Evolutionary conservation across 2,888 invertebrate genomes (phyloP).

Genomic region (Acleris literana): DNA sequence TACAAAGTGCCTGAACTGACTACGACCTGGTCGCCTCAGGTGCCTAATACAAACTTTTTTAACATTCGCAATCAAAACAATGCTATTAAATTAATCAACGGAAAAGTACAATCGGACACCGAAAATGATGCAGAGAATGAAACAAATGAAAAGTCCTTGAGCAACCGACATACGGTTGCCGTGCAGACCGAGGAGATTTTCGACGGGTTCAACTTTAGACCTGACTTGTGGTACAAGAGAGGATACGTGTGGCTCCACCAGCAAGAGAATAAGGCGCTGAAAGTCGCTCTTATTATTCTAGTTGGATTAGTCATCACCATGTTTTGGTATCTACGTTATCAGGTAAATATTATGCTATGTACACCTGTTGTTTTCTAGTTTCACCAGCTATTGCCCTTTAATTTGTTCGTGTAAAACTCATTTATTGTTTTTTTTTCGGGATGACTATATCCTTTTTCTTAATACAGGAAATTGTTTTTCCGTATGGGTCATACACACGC

Average conservation of each 20-base stretch:
- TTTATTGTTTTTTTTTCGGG: no score
- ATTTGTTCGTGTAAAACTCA: no score
- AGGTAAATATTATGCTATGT: constrained; percentile 72
- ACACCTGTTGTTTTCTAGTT: neutral
- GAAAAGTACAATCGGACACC: constrained; percentile 62
- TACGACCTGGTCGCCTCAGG: constrained; percentile 71
- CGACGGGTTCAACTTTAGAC: constrained; percentile 68
- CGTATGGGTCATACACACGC: no score
- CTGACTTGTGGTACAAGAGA: constrained; percentile 71
- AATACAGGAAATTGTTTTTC: no score
- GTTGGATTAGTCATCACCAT: constrained; percentile 87
- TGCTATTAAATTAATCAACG: constrained; percentile 68
- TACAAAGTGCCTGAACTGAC: constrained; percentile 88
- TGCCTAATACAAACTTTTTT: constrained; percentile 66
- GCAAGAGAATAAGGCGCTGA: constrained; percentile 89
- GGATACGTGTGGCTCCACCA: constrained; percentile 87
- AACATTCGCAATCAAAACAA: constrained; percentile 57
- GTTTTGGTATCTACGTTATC: constrained; percentile 90
- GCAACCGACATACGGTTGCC: constrained; percentile 72
- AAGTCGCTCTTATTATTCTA: constrained; percentile 87
- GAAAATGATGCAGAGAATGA: constrained; percentile 73
- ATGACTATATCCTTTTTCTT: no score
- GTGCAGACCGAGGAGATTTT: constrained; percentile 85
- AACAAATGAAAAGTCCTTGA: constrained; percentile 70
- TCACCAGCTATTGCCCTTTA: neutral